These are phyloP conservation scores for Halichoerus grypus DNA, from an alignment of 2,113 vertebrate species.

Conservation along the genomic window DNA sequence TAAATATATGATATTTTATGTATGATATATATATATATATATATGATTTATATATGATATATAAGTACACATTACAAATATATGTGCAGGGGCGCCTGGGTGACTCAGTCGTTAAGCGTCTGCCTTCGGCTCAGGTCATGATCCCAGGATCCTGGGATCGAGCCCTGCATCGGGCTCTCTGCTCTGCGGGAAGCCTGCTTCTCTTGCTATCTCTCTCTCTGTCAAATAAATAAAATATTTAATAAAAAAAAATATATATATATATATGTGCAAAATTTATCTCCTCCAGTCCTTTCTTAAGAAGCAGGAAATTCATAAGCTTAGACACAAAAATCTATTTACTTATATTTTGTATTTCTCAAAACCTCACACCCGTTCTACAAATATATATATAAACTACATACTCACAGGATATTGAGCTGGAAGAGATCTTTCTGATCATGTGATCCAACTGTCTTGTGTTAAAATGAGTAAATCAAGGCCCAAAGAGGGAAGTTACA, in stretches of 20 bases:
- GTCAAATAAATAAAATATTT: too few species aligned
- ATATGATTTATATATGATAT: background rate
- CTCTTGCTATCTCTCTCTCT: too few species aligned
- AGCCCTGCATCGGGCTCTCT: too few species aligned
- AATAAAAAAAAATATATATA: background rate
- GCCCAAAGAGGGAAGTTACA: background rate
- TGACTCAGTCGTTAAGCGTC: too few species aligned
- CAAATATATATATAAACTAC: background rate
- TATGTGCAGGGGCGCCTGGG: background rate
- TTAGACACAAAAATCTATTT: background rate
- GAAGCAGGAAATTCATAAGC: background rate
- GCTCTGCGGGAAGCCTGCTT: too few species aligned
- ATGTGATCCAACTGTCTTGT: background rate
- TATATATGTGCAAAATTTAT: background rate
- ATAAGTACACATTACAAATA: background rate
- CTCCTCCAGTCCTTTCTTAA: background rate
- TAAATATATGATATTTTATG: background rate
- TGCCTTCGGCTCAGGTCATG: too few species aligned
- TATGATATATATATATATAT: too few species aligned
- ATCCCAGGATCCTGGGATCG: too few species aligned
- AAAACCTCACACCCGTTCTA: background rate
- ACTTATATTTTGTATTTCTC: background rate
- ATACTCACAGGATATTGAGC: background rate
- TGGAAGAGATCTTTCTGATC: background rate
- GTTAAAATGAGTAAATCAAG: constrained; percentile 30